Conservation (phyloP, 2,797 vertebrate genomes). For the Lemur catta region DNA sequence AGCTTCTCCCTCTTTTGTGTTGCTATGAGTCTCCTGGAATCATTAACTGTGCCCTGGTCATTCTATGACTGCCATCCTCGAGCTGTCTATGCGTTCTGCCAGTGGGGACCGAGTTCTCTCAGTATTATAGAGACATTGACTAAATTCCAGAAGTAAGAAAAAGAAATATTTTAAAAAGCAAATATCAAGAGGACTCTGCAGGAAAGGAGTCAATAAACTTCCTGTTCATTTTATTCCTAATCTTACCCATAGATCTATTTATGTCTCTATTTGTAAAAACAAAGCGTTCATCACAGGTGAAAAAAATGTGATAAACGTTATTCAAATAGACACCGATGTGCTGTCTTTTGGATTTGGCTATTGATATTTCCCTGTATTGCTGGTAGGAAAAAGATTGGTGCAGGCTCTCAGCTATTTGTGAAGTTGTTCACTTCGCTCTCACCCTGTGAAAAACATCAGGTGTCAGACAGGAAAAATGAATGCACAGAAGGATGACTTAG, state of each 20-base stretch:
- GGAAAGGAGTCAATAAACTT: neutral
- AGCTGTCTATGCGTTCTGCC: neutral
- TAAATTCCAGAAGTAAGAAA: neutral
- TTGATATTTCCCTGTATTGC: neutral
- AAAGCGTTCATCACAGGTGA: neutral
- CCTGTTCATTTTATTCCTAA: neutral
- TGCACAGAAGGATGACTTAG: neutral
- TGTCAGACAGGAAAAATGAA: neutral
- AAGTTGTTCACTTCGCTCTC: neutral
- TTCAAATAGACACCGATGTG: neutral
- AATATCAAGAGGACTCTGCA: neutral
- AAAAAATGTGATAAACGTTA: neutral
- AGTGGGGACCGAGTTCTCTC: neutral
- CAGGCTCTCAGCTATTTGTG: neutral
- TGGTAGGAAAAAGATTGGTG: neutral
- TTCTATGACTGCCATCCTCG: neutral
- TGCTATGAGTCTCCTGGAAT: neutral
- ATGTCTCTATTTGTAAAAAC: neutral
- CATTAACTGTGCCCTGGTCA: neutral
- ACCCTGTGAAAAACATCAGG: neutral
- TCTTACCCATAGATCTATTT: neutral
- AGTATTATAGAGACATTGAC: neutral
- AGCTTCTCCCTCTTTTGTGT: neutral
- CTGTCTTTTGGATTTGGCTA: neutral
- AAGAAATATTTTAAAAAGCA: neutral